phyloP scores from a whole-genome alignment of 2,113 vertebrate species.

The Brachypodius melanocephalos region DNA sequence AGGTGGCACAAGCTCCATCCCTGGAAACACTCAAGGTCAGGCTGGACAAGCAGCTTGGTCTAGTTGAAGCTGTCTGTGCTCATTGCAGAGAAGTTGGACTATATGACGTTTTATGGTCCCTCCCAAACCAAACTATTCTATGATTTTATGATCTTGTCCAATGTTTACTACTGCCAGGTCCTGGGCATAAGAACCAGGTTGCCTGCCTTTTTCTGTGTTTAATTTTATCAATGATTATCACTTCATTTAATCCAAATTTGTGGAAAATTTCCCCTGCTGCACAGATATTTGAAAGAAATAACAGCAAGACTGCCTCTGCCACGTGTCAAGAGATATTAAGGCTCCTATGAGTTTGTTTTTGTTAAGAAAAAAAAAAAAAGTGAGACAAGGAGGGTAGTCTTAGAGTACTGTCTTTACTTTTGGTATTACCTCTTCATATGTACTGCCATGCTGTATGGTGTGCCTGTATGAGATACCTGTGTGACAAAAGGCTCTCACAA shows the following conservation, averaged over 20 bases:
- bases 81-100: neutral
- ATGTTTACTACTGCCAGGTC: neutral
- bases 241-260: neutral
- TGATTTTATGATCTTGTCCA: neutral
- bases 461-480: neutral
- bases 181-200: neutral
- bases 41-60: neutral
- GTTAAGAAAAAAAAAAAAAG: neutral
- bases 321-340: neutral
- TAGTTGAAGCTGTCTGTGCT: neutral
- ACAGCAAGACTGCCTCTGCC: neutral
- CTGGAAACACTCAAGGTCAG: neutral
- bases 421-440: neutral
- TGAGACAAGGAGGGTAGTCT: neutral
- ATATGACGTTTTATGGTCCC: neutral
- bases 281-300: neutral
- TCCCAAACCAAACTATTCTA: neutral
- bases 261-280: neutral
- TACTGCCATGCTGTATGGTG: rapidly evolving
- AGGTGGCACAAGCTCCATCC: neutral
- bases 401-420: neutral
- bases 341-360: neutral
- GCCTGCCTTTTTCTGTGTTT: neutral
- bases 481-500: neutral
- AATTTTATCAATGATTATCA: neutral